Percentiles rank a stretch among this genome's conserved stretches.
Evolutionary conservation across 2,797 vertebrate species (phyloP).

Genomic region (Botia almorhae): DNA sequence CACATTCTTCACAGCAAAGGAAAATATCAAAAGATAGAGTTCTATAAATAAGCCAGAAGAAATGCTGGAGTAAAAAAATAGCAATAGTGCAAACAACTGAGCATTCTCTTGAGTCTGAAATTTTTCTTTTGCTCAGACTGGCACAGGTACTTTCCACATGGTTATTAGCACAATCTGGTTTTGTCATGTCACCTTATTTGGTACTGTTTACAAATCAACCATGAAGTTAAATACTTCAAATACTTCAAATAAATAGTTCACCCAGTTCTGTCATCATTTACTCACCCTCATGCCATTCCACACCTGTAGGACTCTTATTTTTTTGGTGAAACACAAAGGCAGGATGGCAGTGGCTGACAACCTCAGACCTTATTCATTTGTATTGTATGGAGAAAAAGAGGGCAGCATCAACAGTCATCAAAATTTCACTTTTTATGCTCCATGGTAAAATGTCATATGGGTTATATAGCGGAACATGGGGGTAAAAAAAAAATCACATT

Average conservation of each 20-base stretch:
- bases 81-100: conserved; percentile 13
- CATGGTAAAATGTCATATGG: background rate
- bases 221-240: background rate
- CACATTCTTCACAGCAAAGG: conserved; percentile 39
- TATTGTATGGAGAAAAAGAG: background rate
- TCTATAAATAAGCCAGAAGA: conserved; percentile 53
- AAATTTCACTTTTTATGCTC: background rate
- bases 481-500: background rate
- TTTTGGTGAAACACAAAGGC: background rate
- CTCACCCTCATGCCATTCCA: background rate
- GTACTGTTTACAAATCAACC: background rate
- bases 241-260: background rate
- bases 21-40: conserved; percentile 47
- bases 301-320: background rate
- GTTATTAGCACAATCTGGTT: conserved; percentile 1
- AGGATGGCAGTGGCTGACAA: background rate
- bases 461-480: background rate
- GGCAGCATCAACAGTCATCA: background rate
- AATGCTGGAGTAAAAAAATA: background rate
- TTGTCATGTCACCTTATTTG: background rate
- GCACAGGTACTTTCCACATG: conserved; percentile 8
- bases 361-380: background rate
- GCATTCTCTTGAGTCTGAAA: conserved; percentile 2
- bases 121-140: conserved; percentile 4
- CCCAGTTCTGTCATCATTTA: background rate